Conservation (phyloP, 2,113 vertebrate genomes). For the Sisor rabdophorus region DNA sequence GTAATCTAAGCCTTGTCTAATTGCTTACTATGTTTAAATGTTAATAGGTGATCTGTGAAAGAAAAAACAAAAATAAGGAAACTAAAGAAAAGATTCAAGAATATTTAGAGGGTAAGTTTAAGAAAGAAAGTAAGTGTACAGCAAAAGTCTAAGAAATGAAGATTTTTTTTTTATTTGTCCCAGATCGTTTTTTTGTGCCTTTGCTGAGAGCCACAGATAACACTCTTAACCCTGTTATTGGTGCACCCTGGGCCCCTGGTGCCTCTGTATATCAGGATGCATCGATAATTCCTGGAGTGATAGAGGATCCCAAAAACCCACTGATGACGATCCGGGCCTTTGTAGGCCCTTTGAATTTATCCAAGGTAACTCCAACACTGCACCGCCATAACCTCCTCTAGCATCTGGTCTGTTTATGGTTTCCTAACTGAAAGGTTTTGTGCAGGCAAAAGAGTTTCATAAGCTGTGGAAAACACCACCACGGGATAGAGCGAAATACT, state of each 20-base stretch:
- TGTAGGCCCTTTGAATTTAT: slow-evolving; percentile 85
- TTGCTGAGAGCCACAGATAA: slow-evolving; percentile 89
- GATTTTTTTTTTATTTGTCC: slow-evolving; percentile 11
- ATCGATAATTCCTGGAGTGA: slow-evolving; percentile 65
- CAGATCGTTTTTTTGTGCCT: slow-evolving; percentile 88
- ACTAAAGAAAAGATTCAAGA: slow-evolving; percentile 81
- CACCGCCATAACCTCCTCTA: background rate
- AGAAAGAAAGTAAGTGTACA: background rate
- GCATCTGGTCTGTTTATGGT: background rate
- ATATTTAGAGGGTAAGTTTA: slow-evolving; percentile 81
- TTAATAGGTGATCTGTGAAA: slow-evolving; percentile 88
- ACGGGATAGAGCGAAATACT: slow-evolving; percentile 76
- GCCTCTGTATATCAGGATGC: background rate
- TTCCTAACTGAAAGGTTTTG: background rate
- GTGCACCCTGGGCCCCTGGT: slow-evolving; percentile 77
- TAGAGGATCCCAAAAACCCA: slow-evolving; percentile 79
- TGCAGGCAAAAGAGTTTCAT: slow-evolving; percentile 87
- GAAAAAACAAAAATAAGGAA: slow-evolving; percentile 81
- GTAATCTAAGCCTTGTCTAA: background rate
- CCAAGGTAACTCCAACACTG: slow-evolving; percentile 41
- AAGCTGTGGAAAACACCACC: slow-evolving; percentile 91
- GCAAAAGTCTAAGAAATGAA: background rate
- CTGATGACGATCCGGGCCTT: slow-evolving; percentile 84
- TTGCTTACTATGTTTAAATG: background rate
- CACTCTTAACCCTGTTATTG: slow-evolving; percentile 84